phyloP scores from a whole-genome alignment of 2,888 invertebrate species.

The Rhagonycha lutea region DNA sequence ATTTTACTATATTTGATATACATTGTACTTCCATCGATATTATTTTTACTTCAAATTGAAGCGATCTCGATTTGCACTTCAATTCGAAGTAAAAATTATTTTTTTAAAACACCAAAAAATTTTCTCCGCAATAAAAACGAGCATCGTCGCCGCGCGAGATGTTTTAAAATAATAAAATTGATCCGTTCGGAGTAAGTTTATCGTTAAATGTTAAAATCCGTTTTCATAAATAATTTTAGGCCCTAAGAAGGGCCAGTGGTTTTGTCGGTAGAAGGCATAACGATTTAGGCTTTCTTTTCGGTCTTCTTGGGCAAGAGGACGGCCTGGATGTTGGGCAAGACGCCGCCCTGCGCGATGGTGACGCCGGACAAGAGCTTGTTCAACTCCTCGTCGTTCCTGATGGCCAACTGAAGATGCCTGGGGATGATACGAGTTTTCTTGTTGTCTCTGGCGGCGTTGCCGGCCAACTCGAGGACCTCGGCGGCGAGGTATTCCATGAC shows the following conservation, averaged over 20 bases:
- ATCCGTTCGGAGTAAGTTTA: too few relatives aligned
- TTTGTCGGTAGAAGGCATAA: neutral
- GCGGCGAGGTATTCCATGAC: conserved; percentile 71
- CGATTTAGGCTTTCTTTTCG: conserved; percentile 19
- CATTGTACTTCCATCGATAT: too few relatives aligned
- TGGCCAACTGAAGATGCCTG: conserved; percentile 77
- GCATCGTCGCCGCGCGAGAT: too few relatives aligned
- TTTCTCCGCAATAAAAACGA: too few relatives aligned
- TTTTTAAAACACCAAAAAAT: too few relatives aligned
- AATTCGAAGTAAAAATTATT: too few relatives aligned
- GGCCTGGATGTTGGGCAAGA: conserved; percentile 79
- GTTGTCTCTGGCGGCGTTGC: conserved; percentile 70
- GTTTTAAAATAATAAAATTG: too few relatives aligned
- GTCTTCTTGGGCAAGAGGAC: conserved; percentile 77
- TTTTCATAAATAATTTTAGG: neutral
- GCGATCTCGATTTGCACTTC: too few relatives aligned
- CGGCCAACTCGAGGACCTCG: conserved; percentile 70
- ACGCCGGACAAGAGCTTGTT: conserved; percentile 50
- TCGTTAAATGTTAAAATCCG: too few relatives aligned
- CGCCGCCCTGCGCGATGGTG: conserved; percentile 66
- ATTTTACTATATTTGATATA: too few relatives aligned
- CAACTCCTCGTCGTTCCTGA: conserved; percentile 82
- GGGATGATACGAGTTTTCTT: conserved; percentile 76
- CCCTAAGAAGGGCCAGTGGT: neutral
- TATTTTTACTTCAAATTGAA: too few relatives aligned